These are phyloP conservation scores for Natator depressus DNA, from an alignment of 2,113 vertebrate genomes.

Conservation along the genomic window DNA sequence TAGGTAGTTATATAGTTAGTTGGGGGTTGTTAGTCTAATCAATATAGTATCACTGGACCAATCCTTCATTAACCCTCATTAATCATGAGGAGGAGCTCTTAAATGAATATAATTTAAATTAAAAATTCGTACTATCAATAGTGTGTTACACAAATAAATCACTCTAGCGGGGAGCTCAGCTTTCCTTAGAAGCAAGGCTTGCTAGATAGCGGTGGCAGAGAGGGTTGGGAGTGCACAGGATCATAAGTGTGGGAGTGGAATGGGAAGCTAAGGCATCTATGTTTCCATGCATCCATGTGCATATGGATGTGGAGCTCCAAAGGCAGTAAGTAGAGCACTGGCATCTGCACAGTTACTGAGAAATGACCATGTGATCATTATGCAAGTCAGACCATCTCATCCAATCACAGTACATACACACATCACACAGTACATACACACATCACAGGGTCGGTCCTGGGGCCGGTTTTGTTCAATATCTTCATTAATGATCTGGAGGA, in stretches of 20 bases:
- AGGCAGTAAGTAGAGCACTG: background rate
- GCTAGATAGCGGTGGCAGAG: background rate
- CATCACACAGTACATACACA: too few species aligned
- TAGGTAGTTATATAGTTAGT: background rate
- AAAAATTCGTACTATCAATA: background rate
- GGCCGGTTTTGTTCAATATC: too few species aligned
- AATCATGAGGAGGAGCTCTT: background rate
- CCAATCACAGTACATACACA: fast-evolving
- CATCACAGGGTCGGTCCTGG: too few species aligned
- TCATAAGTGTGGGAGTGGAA: background rate
- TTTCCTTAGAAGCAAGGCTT: background rate
- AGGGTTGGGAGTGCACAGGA: background rate
- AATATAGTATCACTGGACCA: background rate
- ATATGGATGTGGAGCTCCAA: background rate
- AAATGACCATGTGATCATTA: background rate
- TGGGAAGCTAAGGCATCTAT: background rate
- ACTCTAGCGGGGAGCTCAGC: background rate
- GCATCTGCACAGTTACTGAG: background rate
- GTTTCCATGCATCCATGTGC: background rate
- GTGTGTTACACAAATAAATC: background rate
- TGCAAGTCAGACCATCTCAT: background rate
- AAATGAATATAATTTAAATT: background rate
- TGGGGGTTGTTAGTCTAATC: background rate
- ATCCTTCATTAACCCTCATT: background rate
- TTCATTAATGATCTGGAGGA: too few species aligned